Evolutionary conservation across 1,140 invertebrate species (phyloP).

Genomic region (Drosophila tropicalis): DNA sequence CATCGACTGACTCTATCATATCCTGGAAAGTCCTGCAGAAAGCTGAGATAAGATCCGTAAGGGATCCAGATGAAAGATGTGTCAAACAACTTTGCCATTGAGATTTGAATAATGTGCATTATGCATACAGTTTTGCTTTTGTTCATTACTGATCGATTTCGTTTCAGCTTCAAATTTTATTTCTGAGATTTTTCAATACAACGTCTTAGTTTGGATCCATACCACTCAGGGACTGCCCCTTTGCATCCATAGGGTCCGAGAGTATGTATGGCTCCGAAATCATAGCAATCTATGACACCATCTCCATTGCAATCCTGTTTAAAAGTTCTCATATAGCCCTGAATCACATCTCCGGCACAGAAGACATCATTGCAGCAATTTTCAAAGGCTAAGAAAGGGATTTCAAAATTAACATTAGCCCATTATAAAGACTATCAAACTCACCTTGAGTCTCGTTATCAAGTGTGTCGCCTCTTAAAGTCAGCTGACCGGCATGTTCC

Average conservation of each 20-base stretch:
- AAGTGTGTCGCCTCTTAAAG: background rate
- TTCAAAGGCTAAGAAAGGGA: background rate
- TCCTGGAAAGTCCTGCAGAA: too few species aligned
- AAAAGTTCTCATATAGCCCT: background rate
- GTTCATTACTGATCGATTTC: too few species aligned
- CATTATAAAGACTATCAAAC: too few species aligned
- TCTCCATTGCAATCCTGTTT: conserved; percentile 3
- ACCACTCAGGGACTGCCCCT: background rate
- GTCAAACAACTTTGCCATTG: too few species aligned
- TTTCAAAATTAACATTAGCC: background rate
- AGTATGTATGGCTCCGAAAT: conserved; percentile 4
- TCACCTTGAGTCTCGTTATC: conserved; percentile 1
- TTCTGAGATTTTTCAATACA: background rate
- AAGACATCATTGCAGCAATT: conserved; percentile 1
- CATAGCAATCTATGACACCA: conserved; percentile 2
- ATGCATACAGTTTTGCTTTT: too few species aligned
- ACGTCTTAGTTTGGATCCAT: background rate
- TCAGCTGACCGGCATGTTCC: background rate
- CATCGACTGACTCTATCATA: background rate
- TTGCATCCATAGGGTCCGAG: background rate
- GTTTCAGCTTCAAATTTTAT: background rate
- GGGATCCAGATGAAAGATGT: too few species aligned
- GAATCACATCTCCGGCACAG: background rate
- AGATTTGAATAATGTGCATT: too few species aligned
- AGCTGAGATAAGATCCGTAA: too few species aligned